These are phyloP conservation scores for Elgonia sp. DNA, from an alignment of 2,888 invertebrate species.

Conservation along the genomic window DNA sequence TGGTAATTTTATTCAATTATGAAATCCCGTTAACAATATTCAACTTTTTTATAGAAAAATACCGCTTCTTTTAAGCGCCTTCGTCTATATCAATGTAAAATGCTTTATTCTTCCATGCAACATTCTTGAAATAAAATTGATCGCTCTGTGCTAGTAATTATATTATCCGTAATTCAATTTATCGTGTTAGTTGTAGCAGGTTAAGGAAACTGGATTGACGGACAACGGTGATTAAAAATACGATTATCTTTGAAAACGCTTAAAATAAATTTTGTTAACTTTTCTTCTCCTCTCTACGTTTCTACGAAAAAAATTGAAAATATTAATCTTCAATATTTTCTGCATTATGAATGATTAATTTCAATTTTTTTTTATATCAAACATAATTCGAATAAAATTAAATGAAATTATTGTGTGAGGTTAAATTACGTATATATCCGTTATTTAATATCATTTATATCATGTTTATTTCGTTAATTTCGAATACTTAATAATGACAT, in stretches of 20 bases:
- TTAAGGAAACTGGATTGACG: slow-evolving; percentile 49
- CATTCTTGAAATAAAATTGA: slow-evolving; percentile 55
- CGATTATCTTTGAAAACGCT: slow-evolving; percentile 10
- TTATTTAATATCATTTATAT: too few species aligned
- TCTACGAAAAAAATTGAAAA: too few species aligned
- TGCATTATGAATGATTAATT: too few species aligned
- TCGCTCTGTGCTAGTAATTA: slow-evolving; percentile 43
- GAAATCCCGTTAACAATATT: neutral
- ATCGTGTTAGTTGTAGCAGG: slow-evolving; percentile 38
- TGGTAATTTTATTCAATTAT: too few species aligned
- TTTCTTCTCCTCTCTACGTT: too few species aligned
- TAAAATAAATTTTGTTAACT: slow-evolving; percentile 6
- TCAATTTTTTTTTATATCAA: too few species aligned
- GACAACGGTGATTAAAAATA: slow-evolving; percentile 39
- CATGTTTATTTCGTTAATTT: too few species aligned
- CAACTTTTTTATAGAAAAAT: neutral
- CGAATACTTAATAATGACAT: neutral
- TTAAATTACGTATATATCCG: too few species aligned
- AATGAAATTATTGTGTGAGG: too few species aligned
- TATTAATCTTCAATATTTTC: too few species aligned
- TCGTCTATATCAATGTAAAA: neutral
- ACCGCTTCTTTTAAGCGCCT: neutral
- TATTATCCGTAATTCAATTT: slow-evolving; percentile 56
- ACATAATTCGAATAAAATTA: too few species aligned
- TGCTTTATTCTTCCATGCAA: neutral